Percentiles rank a stretch among this genome's conserved stretches.
phyloP scores from a whole-genome alignment of 2,888 invertebrate species.

The Odontocerum albicorne region DNA sequence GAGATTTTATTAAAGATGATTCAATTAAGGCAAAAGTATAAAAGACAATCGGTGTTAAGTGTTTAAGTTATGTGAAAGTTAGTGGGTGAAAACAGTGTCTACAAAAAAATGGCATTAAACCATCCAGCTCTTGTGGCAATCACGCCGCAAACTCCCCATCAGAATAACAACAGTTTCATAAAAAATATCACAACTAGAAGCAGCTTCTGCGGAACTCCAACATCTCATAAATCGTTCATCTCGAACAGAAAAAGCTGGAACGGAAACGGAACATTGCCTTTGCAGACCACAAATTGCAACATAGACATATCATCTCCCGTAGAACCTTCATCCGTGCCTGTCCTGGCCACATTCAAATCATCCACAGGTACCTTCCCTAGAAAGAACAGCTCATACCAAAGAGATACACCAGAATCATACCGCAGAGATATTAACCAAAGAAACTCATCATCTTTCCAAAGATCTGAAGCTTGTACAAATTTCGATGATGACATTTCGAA shows the following conservation, averaged over 20 bases:
- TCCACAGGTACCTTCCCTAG: conserved; percentile 57
- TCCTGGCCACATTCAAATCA: conserved; percentile 54
- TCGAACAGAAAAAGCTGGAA: conserved; percentile 59
- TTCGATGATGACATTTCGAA: not conserved
- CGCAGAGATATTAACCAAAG: conserved; percentile 16
- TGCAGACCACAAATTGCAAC: conserved; percentile 46
- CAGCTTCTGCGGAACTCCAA: conserved; percentile 56
- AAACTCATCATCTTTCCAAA: conserved; percentile 13
- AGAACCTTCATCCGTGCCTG: conserved; percentile 46
- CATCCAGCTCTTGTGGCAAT: conserved; percentile 58
- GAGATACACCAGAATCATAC: not conserved
- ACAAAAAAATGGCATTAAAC: conserved; percentile 50
- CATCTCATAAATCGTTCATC: conserved; percentile 53
- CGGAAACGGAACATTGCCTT: conserved; percentile 56
- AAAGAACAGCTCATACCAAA: conserved; percentile 8
- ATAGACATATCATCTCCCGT: conserved; percentile 42
- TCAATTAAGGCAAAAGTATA: too few relatives aligned
- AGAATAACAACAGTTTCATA: conserved; percentile 56
- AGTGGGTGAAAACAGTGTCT: conserved; percentile 1
- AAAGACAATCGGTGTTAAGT: too few relatives aligned
- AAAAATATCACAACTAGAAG: conserved; percentile 59
- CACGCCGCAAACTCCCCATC: conserved; percentile 53
- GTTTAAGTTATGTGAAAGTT: too few relatives aligned
- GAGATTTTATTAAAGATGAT: too few relatives aligned
- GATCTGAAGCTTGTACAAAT: too few relatives aligned